Base-by-base conservation (phyloP, 2,888 invertebrate species). In the Gonocerus acuteangulatus region DNA sequence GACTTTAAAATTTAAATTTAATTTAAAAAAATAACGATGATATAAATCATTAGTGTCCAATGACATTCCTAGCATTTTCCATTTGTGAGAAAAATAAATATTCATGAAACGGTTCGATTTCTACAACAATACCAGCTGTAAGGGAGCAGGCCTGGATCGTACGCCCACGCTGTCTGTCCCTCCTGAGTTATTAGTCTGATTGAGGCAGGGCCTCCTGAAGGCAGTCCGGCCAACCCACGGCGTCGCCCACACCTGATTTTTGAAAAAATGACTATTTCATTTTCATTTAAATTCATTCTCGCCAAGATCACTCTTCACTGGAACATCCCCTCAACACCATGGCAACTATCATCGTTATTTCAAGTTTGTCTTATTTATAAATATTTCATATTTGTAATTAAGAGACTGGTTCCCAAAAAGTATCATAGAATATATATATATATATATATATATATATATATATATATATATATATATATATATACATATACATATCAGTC, bases 261-360 rank as follows among this genome's bases (percentile, higher is more conserved):
- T 21, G 6, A 54, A 54, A 52, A 42, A 39, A 36, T 42, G 22
- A 15, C 42, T 39, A 54, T 54, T 54, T 54, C 54, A 54, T 54
- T 54, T 54, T 54, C 54, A 54, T 42, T 42, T 54, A 21, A 51
- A 51, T 51, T 51, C 51, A 51, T 34, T 51, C 51, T 51, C 36
- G 13, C 19, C n/a, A 1, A 13, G 34, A 6, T 19, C 19, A 27
- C 32, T 19, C 32, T 51, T 51, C 51, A 32, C 18, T 36, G 32
- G 11, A 36, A 34, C 27, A 27, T 27, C 27, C 4, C 9, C 27
- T 6, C 27, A 39, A 22, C 11, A 16, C 13, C 21, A 54, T 54
- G 54, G 54, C 54, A 19, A 54, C 54, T 39, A 23, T 54, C 23
- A 15, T 54, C 21, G 42, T 54, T 19, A 42, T 54, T 23, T 42